Base-by-base conservation (phyloP, 2,888 invertebrate genomes). In the Harmothoe impar region DNA sequence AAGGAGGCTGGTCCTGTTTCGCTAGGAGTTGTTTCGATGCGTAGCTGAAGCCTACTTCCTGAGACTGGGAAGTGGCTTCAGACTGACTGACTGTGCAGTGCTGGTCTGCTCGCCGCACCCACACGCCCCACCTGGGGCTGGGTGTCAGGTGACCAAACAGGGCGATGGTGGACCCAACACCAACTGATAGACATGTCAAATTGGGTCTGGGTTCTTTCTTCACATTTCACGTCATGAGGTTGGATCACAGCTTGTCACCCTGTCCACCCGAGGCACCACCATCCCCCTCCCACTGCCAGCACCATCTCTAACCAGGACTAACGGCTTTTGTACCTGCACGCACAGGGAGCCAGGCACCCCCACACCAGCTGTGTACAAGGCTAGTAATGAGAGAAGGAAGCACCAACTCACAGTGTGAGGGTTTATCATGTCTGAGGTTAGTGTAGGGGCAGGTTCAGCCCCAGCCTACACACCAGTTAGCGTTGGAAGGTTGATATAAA, bases 261-360 rank as follows among this genome's bases (percentile, higher is more conserved):
- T n/a, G n/a, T n/a, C 3, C 25, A 77, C 25, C 25, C 25, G 77
- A 43, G 43, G 3, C 43, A 43, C 17, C 25, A 77, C 81, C 81
- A 81, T 43, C 81, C 81, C 81, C 81, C 81, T 81, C 81, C 43
- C 35, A 81, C 81, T 81, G 81, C 81, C 81, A 81, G 20, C 35
- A 81, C 33, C 5, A 72, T 29, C 3, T n/a, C 3, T n/a, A 62
- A 62, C 43, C 43, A 17, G 35, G 81, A 81, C 81, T 35, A 81
- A 33, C 33, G 35, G 33, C 35, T 81, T 33, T 81, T 43, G 33
- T 43, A 43, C 35, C 10, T 43, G 10, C 43, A 43, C n/a, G n/a
- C 43, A 43, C 5, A 43, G 15, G 7, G 25, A 17, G 29, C 17
- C 10, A 43, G 81, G 33, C 10, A 35, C 81, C 81, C 10, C 35